Evolutionary conservation across 2,888 invertebrate species (phyloP), one percentile per base, ranked within the genome.

Genomic region (Acrocyrtus sp.): DNA sequence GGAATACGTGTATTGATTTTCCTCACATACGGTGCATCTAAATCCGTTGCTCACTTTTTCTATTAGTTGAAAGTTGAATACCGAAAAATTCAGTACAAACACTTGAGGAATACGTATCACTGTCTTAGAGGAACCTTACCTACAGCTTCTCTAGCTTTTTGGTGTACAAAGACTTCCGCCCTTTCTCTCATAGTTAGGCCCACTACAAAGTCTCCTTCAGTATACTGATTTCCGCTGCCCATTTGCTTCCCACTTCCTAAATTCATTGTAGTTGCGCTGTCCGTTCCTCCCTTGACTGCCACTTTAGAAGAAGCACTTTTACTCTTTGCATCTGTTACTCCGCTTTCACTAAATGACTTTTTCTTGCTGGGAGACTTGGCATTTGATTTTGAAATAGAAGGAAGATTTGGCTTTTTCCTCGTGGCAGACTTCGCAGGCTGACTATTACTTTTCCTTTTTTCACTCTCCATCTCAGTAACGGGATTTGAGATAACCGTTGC

Each of bases 161-260:
- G 65, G 0, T 48, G 27, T 3, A 77, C 77, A 21, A 72, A 77
- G 22, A 77, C 53, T 39, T 77, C 74, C 4, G 77, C 77, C 43
- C 72, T 74, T 58, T 77, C 77, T 34, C 77, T 41, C 2, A 77
- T 48, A 17, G 77, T 77, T n/a, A 77, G 53, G 15, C 77, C 77
- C 24, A 74, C 69, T 21, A 74, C 72, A n/a, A 58, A 50, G 1
- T 12, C 41, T 15, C 53, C 60, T n/a, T 41, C 3, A 41, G 15
- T 2, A 41, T 17, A 41, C 17, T 17, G 17, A 41, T 41, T 41
- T 41, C 41, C 2, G 41, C 17, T 41, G 15, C 41, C 41, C 15
- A n/a, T 41, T 41, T 41, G 8, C 3, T 41, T 41, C 41, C 8
- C 41, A 17, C 17, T n/a, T 17, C 17, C 15, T 4, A 4, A 17